Base-by-base conservation (phyloP, 37 sponge, comb jelly and placozoan genomes). In the Chondrilla cf. caribensis region DNA sequence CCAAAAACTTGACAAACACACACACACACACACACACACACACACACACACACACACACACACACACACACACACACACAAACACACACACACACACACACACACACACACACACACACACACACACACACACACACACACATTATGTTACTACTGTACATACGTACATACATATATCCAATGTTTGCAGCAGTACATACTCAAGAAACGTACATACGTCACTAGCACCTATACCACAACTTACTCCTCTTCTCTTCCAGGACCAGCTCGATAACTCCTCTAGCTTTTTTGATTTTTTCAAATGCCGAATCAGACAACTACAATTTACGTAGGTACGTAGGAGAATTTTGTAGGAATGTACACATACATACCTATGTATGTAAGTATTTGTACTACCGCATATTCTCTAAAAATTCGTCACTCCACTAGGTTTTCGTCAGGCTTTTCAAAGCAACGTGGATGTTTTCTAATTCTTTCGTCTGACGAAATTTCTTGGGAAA, bases 231-330 rank as follows among this genome's bases (percentile, higher is more conserved):
- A n/a, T n/a, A n/a, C n/a, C n/a, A n/a, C n/a, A n/a, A 41, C 54
- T 77, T 80, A 88, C 93, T 84, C 84, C 58, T 87, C 26, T 87
- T 78, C 28, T 84, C 79, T 14, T 47, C 40, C 14, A 93, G 82
- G 24, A 71, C 84, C 24, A 93, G 58, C 33, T 91, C 92, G 4
- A 94, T 78, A 11, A 87, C 54, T 28, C 82, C 37, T 21, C 95
- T 85, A 8, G 95, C 72, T 37, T 79, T 83, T 11, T 25, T 68
- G 15, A 94, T 83, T 14, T 51, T 42, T 11, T 86, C 64, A 33
- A 80, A 21, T 0, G 91, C 88, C 18, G 17, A 58, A 4, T 85
- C 72, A 0, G 89, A 81, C 35, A 94, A 66, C 92, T 93, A 33
- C 22, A 21, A 9, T 9, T 65, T 25, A 32, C 22, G 15, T 15